Evolutionary conservation across 2,797 vertebrate species (phyloP).

Genomic region (Chanos chanos): DNA sequence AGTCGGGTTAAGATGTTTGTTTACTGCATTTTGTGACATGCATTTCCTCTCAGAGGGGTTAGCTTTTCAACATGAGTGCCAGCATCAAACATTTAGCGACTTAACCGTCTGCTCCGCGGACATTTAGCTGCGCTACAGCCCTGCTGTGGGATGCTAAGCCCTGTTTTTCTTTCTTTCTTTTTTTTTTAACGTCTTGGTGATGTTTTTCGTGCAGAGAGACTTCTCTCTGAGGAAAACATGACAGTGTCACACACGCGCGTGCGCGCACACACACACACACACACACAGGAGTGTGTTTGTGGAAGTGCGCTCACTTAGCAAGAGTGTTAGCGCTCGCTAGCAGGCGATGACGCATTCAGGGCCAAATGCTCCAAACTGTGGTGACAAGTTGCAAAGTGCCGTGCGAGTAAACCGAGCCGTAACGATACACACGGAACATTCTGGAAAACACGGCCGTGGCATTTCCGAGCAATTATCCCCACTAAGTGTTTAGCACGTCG

Average conservation of each 20-base stretch:
- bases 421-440: background rate
- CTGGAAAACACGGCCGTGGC: background rate
- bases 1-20: no score
- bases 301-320: no score
- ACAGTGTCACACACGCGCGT: background rate
- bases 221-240: background rate
- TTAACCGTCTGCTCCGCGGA: no score
- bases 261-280: no score
- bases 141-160: no score
- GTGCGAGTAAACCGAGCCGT: background rate
- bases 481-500: slow-evolving; percentile 1
- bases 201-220: slow-evolving; percentile 6
- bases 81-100: slow-evolving; percentile 57
- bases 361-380: background rate
- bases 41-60: no score
- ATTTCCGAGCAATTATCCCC: slow-evolving; percentile 9
- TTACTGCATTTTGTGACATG: no score
- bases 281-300: no score
- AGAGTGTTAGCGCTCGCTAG: no score
- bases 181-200: background rate
- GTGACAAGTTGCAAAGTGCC: background rate
- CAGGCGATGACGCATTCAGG: background rate
- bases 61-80: slow-evolving; percentile 13
- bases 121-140: no score
- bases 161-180: slow-evolving; percentile 51